Evolutionary conservation across 2,888 invertebrate species (phyloP).

Genomic region (Thalpophila matura): DNA sequence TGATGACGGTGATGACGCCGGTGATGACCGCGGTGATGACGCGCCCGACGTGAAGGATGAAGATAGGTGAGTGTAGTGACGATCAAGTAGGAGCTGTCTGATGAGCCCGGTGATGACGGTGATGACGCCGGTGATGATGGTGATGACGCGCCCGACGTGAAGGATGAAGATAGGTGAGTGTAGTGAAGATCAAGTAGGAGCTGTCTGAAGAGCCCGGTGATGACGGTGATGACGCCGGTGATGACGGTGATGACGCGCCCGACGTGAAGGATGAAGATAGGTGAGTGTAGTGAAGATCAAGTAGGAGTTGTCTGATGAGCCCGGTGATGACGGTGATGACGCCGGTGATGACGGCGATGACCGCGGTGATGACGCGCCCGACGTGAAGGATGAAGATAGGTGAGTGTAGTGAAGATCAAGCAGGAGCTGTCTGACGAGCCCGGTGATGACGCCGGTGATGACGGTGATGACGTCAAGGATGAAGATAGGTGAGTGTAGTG

Average conservation of each 20-base stretch:
- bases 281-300: constrained; percentile 47
- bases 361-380: too few relatives aligned
- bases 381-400: constrained; percentile 51
- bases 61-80: too few relatives aligned
- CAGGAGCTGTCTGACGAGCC: constrained; percentile 33
- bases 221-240: background rate
- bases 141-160: constrained; percentile 22
- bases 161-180: constrained; percentile 52
- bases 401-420: constrained; percentile 42
- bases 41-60: too few relatives aligned
- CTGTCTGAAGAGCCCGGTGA: constrained; percentile 10
- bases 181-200: constrained; percentile 46
- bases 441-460: background rate
- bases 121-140: background rate
- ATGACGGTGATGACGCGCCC: background rate
- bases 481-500: too few relatives aligned
- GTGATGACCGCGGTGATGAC: too few relatives aligned
- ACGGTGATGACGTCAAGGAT: background rate
- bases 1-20: background rate
- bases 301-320: constrained; percentile 35
- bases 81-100: constrained; percentile 48
- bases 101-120: background rate
- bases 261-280: constrained; percentile 50
- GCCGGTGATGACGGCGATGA: background rate
- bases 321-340: background rate